These are phyloP conservation scores for Tenebrosternarchus preto DNA, from an alignment of 2,113 vertebrate genomes.

Conservation along the genomic window DNA sequence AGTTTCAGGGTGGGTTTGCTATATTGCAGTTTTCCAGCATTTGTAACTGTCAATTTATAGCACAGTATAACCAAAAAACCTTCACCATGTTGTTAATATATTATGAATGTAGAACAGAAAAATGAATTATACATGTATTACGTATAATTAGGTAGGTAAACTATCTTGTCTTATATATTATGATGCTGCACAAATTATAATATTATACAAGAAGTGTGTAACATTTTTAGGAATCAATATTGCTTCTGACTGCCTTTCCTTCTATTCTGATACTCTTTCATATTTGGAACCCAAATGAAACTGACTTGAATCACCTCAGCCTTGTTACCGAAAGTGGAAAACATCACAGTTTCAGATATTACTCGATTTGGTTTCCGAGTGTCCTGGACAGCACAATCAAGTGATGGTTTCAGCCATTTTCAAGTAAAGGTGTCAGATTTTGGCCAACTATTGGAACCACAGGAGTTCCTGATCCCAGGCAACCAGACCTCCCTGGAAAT, in stretches of 20 bases:
- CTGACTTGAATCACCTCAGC: slow-evolving; percentile 68
- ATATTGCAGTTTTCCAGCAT: too few species aligned
- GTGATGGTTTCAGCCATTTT: slow-evolving; percentile 83
- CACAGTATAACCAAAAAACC: too few species aligned
- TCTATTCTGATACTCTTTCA: slow-evolving; percentile 43
- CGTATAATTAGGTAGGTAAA: too few species aligned
- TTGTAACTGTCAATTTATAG: too few species aligned
- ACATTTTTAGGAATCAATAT: slow-evolving; percentile 66
- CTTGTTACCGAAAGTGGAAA: slow-evolving; percentile 91
- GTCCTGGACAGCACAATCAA: slow-evolving; percentile 66
- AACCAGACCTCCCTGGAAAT: slow-evolving; percentile 73
- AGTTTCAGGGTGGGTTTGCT: too few species aligned
- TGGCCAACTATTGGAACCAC: slow-evolving; percentile 92
- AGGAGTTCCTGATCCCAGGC: slow-evolving; percentile 74
- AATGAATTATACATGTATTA: too few species aligned
- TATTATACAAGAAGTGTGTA: too few species aligned
- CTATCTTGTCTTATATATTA: too few species aligned
- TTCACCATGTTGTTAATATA: not conserved
- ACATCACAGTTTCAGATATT: slow-evolving; percentile 87
- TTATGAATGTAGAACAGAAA: not conserved
- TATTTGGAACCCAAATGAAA: slow-evolving; percentile 27
- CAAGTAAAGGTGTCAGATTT: slow-evolving; percentile 91
- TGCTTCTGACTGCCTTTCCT: slow-evolving; percentile 63
- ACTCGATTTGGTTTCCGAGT: slow-evolving; percentile 82
- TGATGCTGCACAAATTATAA: too few species aligned